Evolutionary conservation across 2,113 vertebrate genomes (phyloP).

Genomic region (Eublepharis macularius): DNA sequence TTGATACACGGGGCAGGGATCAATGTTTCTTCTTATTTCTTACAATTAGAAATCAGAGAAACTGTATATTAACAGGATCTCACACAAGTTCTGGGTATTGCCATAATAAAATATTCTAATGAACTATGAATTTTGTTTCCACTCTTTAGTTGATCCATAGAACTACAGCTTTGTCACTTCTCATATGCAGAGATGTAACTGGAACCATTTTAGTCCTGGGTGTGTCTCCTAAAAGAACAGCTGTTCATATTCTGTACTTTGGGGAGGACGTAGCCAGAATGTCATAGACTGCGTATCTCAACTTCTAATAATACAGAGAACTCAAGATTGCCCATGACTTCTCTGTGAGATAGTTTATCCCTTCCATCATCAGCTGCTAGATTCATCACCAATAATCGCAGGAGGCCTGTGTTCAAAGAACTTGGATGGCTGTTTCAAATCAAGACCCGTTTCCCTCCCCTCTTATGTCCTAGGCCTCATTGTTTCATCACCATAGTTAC

Average conservation of each 20-base stretch:
- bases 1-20: background rate
- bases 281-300: background rate
- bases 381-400: background rate
- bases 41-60: no score
- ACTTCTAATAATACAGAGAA: background rate
- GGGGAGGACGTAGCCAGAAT: background rate
- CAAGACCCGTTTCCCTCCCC: no score
- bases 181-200: background rate
- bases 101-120: background rate
- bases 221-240: background rate
- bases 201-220: background rate
- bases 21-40: no score
- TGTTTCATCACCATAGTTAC: no score
- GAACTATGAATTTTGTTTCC: background rate
- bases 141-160: background rate
- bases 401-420: background rate
- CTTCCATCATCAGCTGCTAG: background rate
- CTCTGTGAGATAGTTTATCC: background rate
- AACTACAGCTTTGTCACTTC: background rate
- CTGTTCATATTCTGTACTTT: background rate
- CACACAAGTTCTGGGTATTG: background rate
- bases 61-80: background rate
- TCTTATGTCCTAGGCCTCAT: no score
- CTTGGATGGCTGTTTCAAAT: no score
- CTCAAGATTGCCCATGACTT: background rate